These are phyloP conservation scores for Perccottus glenii DNA, from an alignment of 2,113 vertebrate genomes.

Conservation along the genomic window DNA sequence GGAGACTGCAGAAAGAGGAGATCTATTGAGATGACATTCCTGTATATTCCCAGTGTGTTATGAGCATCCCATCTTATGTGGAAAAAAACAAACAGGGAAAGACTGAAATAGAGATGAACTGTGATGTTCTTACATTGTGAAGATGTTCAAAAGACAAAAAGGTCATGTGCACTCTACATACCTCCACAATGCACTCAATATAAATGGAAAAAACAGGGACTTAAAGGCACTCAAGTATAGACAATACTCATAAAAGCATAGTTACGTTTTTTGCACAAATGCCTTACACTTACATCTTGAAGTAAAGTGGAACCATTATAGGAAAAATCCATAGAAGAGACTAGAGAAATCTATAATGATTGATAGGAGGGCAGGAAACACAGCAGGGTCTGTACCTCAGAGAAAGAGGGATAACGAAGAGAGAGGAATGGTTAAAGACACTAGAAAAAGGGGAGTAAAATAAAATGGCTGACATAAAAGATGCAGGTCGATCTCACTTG, in stretches of 20 bases:
- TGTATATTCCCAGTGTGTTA: neutral
- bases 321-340: slow-evolving; percentile 12
- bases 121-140: neutral
- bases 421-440: neutral
- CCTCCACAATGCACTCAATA: too few relatives aligned
- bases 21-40: slow-evolving; percentile 15
- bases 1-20: slow-evolving; percentile 4
- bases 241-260: too few relatives aligned
- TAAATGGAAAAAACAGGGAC: too few relatives aligned
- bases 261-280: neutral
- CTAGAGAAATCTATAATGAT: slow-evolving; percentile 16
- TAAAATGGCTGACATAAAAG: slow-evolving; percentile 14
- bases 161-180: neutral
- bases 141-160: neutral
- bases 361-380: slow-evolving; percentile 12
- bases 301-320: neutral
- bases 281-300: neutral
- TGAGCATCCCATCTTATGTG: neutral
- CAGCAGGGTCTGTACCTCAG: slow-evolving; percentile 16
- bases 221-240: too few relatives aligned
- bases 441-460: neutral
- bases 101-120: too few relatives aligned
- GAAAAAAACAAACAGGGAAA: neutral
- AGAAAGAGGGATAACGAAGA: neutral
- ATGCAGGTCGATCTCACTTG: slow-evolving; percentile 20